Conservation (phyloP, 2,797 vertebrate genomes). For the Danionella dracula region DNA sequence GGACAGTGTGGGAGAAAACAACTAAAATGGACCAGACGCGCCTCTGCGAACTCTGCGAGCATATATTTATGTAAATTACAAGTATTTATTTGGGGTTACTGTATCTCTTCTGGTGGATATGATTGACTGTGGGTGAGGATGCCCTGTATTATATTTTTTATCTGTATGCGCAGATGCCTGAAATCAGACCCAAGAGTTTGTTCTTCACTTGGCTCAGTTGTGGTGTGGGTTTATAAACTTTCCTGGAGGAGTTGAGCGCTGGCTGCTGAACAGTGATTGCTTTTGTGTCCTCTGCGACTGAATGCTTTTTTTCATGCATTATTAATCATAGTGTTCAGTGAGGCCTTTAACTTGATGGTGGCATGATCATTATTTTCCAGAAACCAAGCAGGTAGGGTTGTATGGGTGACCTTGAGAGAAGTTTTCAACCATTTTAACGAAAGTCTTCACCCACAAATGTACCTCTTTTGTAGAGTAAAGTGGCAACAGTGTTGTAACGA, state of each 20-base stretch:
- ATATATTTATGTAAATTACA: slow-evolving; percentile 4
- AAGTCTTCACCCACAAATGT: too few relatives aligned
- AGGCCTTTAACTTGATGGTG: background rate
- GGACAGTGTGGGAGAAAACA: slow-evolving; percentile 79
- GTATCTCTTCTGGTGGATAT: background rate
- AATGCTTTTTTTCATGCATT: background rate
- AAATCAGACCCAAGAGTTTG: background rate
- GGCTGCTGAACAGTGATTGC: slow-evolving; percentile 5
- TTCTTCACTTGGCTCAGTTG: background rate
- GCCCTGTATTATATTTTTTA: background rate
- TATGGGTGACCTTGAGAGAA: background rate
- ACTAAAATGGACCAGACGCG: slow-evolving; percentile 33
- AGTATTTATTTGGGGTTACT: background rate
- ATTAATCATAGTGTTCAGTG: background rate
- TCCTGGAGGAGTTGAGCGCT: background rate
- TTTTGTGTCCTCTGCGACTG: background rate
- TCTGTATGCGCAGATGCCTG: background rate
- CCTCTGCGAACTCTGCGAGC: background rate
- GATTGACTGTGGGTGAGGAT: background rate
- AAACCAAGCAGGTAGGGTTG: background rate
- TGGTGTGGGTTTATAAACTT: background rate
- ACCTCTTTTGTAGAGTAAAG: too few relatives aligned
- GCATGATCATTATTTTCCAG: background rate
- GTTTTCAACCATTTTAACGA: too few relatives aligned
- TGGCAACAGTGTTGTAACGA: too few relatives aligned